Conservation (phyloP, 2,888 invertebrate genomes). For the Anorthoa munda region DNA sequence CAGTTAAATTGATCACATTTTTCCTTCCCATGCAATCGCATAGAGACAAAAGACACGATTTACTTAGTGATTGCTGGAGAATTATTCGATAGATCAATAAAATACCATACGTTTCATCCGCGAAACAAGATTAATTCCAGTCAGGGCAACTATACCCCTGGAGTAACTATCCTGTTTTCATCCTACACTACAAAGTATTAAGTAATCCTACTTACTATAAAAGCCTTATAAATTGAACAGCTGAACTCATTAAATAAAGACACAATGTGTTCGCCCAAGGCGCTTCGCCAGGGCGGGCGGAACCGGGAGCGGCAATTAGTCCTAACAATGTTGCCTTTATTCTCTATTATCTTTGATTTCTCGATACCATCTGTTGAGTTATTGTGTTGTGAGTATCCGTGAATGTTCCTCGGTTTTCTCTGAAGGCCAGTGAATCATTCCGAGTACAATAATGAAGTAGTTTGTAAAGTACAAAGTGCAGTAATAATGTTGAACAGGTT, state of each 20-base stretch:
- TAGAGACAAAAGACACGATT: too few species aligned
- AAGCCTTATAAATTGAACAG: constrained; percentile 37
- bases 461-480: constrained; percentile 35
- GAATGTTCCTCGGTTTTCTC: constrained; percentile 50
- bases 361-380: constrained; percentile 74
- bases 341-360: constrained; percentile 73
- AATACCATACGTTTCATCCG: too few species aligned
- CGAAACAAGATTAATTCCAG: too few species aligned
- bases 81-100: too few species aligned
- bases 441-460: constrained; percentile 28
- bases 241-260: constrained; percentile 70
- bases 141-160: too few species aligned
- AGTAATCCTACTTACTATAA: constrained; percentile 26
- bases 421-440: constrained; percentile 62
- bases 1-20: too few species aligned
- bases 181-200: constrained; percentile 18
- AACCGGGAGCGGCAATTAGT: constrained; percentile 84
- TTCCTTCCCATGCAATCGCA: too few species aligned
- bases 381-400: constrained; percentile 68
- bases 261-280: constrained; percentile 76
- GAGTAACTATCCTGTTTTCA: too few species aligned
- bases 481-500: constrained; percentile 22
- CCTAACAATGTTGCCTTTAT: constrained; percentile 81
- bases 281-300: constrained; percentile 73
- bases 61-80: too few species aligned